A percentile compares a stretch with the other conserved stretches of the same genome.
These are phyloP conservation scores for Monoplex corrugatus DNA, from an alignment of 2,888 invertebrate species.

Conservation along the genomic window DNA sequence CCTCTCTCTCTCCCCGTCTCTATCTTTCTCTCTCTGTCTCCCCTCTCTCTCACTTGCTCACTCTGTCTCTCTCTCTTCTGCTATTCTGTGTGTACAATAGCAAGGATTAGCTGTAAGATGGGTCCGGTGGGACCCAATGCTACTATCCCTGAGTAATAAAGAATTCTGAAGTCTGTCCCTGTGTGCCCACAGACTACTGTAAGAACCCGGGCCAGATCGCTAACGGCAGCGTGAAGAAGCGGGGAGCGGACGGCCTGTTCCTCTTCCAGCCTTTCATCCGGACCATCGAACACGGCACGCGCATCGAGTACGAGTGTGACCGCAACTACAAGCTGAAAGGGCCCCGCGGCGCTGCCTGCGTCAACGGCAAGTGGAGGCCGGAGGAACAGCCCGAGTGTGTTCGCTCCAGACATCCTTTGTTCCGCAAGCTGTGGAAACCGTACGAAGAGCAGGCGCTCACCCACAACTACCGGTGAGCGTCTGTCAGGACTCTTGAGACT, in stretches of 20 bases:
- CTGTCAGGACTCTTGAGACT: too few species aligned
- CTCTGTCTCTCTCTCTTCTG: too few species aligned
- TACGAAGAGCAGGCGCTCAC: slow-evolving; percentile 54
- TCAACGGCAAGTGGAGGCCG: slow-evolving; percentile 97
- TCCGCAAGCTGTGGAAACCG: slow-evolving; percentile 72
- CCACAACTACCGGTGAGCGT: slow-evolving; percentile 26
- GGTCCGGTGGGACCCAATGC: too few species aligned
- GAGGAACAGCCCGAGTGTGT: slow-evolving; percentile 91
- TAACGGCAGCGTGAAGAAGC: slow-evolving; percentile 89
- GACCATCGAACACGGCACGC: slow-evolving; percentile 76
- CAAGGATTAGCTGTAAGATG: too few species aligned
- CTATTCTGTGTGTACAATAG: too few species aligned
- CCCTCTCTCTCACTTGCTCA: too few species aligned
- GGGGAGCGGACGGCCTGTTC: slow-evolving; percentile 89
- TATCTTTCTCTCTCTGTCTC: too few species aligned
- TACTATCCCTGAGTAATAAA: not conserved
- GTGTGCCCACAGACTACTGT: slow-evolving; percentile 90
- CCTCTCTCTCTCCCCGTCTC: too few species aligned
- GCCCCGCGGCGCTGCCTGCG: slow-evolving; percentile 93
- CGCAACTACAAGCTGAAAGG: slow-evolving; percentile 94
- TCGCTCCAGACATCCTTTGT: slow-evolving; percentile 90
- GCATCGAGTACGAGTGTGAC: slow-evolving; percentile 93
- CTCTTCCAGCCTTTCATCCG: slow-evolving; percentile 95
- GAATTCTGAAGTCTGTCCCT: too few species aligned
- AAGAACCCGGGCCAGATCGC: slow-evolving; percentile 94